These are phyloP conservation scores for Decapterus maruadsi DNA, from an alignment of 2,797 vertebrate genomes.

Conservation along the genomic window DNA sequence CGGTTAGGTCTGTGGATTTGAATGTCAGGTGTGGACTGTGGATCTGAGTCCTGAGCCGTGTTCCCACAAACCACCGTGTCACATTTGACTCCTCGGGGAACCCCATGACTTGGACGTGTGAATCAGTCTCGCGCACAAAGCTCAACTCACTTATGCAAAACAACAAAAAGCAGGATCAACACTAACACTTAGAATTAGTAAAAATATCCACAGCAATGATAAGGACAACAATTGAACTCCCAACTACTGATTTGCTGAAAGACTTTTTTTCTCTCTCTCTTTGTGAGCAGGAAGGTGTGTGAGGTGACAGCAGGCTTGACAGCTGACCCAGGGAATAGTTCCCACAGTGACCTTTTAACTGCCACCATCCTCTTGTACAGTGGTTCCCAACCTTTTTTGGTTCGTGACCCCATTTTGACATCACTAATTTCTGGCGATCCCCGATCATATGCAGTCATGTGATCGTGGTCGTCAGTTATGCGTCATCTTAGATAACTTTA, in stretches of 20 bases:
- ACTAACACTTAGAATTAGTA: neutral
- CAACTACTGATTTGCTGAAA: neutral
- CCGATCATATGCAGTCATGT: no score
- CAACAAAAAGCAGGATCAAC: neutral
- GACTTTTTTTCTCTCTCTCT: neutral
- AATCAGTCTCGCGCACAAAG: constrained; percentile 49
- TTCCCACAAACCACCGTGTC: constrained; percentile 85
- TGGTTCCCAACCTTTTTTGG: no score
- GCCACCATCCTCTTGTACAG: neutral
- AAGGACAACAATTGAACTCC: neutral
- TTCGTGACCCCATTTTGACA: no score
- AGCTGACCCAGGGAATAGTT: constrained; percentile 42
- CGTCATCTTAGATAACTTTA: no score
- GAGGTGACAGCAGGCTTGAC: constrained; percentile 52
- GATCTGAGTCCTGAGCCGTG: constrained; percentile 45
- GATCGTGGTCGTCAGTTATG: no score
- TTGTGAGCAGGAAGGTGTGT: constrained; percentile 20
- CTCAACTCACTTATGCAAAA: constrained; percentile 37
- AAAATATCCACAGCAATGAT: constrained; percentile 10
- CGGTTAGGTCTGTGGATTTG: neutral
- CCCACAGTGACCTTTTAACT: constrained; percentile 25
- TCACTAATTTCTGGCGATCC: no score
- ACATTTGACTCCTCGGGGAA: constrained; percentile 81
- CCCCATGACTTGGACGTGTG: constrained; percentile 53
- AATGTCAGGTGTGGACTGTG: constrained; percentile 48